Conservation (phyloP, 2,113 vertebrate genomes). For the Microtus oregoni region DNA sequence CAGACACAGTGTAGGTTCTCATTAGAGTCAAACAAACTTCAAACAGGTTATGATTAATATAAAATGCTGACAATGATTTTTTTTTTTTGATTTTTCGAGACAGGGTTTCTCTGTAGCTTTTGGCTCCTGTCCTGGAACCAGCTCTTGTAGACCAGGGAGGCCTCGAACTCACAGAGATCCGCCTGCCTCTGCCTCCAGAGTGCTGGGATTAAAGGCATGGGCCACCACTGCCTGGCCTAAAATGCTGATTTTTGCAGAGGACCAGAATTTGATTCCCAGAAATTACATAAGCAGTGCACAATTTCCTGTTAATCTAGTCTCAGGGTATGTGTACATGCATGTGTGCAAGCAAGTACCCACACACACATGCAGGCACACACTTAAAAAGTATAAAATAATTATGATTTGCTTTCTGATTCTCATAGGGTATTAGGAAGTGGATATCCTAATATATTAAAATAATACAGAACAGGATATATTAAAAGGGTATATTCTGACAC, state of each 20-base stretch:
- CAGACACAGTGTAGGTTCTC: too few relatives aligned
- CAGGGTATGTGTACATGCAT: not conserved
- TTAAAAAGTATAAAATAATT: not conserved
- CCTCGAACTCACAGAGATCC: too few relatives aligned
- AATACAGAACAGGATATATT: not conserved
- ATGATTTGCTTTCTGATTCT: not conserved
- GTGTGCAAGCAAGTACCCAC: too few relatives aligned
- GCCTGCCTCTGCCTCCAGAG: too few relatives aligned
- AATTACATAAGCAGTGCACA: not conserved
- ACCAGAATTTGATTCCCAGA: not conserved
- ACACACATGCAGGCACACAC: not conserved
- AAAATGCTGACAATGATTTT: too few relatives aligned
- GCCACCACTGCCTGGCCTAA: not conserved
- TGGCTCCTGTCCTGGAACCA: too few relatives aligned
- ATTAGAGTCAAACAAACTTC: too few relatives aligned
- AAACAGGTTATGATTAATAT: too few relatives aligned
- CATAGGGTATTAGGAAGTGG: not conserved
- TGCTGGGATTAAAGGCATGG: too few relatives aligned
- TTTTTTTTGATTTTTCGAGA: too few relatives aligned
- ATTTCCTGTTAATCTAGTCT: not conserved
- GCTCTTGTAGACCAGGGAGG: too few relatives aligned
- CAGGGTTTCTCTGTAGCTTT: too few relatives aligned
- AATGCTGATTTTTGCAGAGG: not conserved
- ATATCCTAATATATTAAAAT: constrained; percentile 20
- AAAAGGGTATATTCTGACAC: not conserved